A percentile compares a stretch with the other conserved stretches of the same genome.
Conservation (phyloP, 2,888 invertebrate species). For the Eulithis prunata region DNA sequence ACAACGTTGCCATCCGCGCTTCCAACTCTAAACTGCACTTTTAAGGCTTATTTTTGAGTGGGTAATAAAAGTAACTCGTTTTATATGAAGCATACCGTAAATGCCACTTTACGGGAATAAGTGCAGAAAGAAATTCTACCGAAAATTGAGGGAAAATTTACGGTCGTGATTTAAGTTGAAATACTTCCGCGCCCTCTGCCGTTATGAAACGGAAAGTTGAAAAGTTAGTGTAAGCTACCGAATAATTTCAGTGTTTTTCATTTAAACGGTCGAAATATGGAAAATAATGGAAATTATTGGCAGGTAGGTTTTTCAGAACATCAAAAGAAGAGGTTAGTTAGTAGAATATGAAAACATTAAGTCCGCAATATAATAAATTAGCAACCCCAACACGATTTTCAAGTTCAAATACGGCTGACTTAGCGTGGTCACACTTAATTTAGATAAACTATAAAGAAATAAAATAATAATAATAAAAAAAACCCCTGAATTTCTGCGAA, state of each 20-base stretch:
- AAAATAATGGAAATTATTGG: too few relatives aligned
- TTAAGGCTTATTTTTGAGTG: slow-evolving; percentile 30
- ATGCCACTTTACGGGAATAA: slow-evolving; percentile 56
- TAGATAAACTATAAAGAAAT: too few relatives aligned
- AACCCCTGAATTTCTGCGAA: too few relatives aligned
- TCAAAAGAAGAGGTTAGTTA: too few relatives aligned
- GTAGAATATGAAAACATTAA: too few relatives aligned
- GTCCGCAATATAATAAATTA: too few relatives aligned
- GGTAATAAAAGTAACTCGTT: slow-evolving; percentile 32
- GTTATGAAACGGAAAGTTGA: slow-evolving; percentile 15
- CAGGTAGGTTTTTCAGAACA: too few relatives aligned
- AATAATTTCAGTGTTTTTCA: slow-evolving; percentile 22
- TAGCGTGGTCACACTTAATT: too few relatives aligned
- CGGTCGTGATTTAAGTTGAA: slow-evolving; percentile 50
- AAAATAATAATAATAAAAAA: too few relatives aligned
- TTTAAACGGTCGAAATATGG: slow-evolving; percentile 12
- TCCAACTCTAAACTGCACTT: slow-evolving; percentile 4
- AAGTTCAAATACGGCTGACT: too few relatives aligned
- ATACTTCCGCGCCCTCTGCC: slow-evolving; percentile 37
- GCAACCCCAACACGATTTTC: too few relatives aligned
- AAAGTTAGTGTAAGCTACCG: slow-evolving; percentile 20
- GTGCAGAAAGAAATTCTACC: slow-evolving; percentile 41
- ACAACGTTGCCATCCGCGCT: background rate
- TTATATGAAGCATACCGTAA: slow-evolving; percentile 64
- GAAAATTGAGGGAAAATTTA: slow-evolving; percentile 48